Conservation (phyloP, 2,797 vertebrate species). For the Sorex maritimensis region DNA sequence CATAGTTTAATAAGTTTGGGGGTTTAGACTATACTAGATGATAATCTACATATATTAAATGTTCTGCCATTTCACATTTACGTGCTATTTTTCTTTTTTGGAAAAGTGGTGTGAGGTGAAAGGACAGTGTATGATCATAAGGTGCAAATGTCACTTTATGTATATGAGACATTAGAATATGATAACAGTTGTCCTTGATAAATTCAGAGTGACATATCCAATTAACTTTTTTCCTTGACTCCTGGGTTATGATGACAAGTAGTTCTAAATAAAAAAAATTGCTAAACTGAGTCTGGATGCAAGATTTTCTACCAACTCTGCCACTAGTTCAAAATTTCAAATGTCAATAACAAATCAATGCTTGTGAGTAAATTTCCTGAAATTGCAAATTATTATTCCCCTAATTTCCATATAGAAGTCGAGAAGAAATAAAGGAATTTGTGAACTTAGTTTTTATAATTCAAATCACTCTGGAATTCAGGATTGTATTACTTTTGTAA, state of each 20-base stretch:
- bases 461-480: neutral
- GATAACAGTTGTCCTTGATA: constrained; percentile 57
- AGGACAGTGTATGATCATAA: constrained; percentile 50
- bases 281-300: neutral
- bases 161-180: constrained; percentile 68
- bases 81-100: constrained; percentile 44
- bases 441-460: neutral
- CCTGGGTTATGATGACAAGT: constrained; percentile 50
- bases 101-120: constrained; percentile 34
- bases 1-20: constrained; percentile 19
- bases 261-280: constrained; percentile 17
- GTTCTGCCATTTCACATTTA: constrained; percentile 69
- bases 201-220: constrained; percentile 70
- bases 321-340: neutral
- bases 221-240: constrained; percentile 62
- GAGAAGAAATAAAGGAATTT: neutral
- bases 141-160: constrained; percentile 74
- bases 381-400: neutral
- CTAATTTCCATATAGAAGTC: neutral
- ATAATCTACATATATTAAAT: constrained; percentile 72
- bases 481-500: neutral
- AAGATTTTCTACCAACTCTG: neutral
- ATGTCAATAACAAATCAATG: constrained; percentile 2
- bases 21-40: constrained; percentile 26
- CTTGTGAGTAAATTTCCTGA: constrained; percentile 47